phyloP scores from a whole-genome alignment of 2,797 vertebrate genomes.

The Cuniculus paca region DNA sequence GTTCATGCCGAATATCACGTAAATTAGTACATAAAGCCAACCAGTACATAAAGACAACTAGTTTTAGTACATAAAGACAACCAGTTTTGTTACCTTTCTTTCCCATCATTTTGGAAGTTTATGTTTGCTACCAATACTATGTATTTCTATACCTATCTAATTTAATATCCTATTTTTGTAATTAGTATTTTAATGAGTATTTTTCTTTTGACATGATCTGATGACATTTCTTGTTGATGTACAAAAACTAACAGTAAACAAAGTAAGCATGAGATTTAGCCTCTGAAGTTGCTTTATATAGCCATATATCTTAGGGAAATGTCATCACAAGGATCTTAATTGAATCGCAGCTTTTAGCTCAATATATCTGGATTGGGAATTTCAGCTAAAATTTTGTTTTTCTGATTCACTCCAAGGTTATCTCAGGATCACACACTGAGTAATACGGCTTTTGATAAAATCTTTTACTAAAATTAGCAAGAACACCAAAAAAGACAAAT shows the following conservation, averaged over 20 bases:
- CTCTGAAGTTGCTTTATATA: neutral
- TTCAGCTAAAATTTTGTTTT: neutral
- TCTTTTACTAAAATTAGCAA: neutral
- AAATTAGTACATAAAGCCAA: neutral
- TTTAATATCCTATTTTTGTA: neutral
- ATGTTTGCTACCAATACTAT: neutral
- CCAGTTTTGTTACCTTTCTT: neutral
- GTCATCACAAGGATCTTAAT: neutral
- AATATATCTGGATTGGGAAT: neutral
- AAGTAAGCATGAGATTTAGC: neutral
- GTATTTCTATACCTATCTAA: neutral
- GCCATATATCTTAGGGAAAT: neutral
- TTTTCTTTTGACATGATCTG: neutral
- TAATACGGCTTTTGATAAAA: neutral
- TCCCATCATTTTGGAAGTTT: neutral
- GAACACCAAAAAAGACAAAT: neutral
- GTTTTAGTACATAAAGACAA: neutral
- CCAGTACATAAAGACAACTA: too few relatives aligned
- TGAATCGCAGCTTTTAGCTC: neutral
- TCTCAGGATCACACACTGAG: neutral
- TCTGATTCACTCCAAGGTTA: neutral
- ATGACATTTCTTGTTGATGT: neutral
- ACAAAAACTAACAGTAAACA: neutral
- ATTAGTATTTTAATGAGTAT: neutral
- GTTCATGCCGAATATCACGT: neutral